These are phyloP conservation scores for Pygoscelis adeliae DNA, from an alignment of 2,113 vertebrate genomes.

Conservation along the genomic window DNA sequence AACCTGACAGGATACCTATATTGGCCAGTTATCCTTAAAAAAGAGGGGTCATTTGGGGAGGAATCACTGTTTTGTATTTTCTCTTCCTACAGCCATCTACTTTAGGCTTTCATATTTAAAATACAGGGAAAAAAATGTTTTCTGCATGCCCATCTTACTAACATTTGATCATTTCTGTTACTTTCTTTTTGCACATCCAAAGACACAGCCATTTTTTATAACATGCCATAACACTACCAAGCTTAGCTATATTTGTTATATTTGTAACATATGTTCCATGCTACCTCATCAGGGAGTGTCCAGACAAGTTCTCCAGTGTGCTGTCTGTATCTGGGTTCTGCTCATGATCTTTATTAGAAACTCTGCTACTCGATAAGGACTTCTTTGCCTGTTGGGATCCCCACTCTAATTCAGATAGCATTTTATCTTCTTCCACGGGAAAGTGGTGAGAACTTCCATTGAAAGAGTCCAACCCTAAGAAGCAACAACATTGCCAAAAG, in stretches of 20 bases:
- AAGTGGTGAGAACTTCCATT: conserved; percentile 71
- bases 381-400: conserved; percentile 76
- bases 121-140: neutral
- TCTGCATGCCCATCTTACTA: neutral
- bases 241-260: neutral
- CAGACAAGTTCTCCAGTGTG: conserved; percentile 77
- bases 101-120: neutral
- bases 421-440: conserved; percentile 78
- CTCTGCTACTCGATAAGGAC: conserved; percentile 61
- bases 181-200: neutral
- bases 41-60: neutral
- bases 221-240: neutral
- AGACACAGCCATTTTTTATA: neutral
- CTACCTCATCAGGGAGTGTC: conserved; percentile 84
- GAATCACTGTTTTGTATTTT: neutral
- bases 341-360: conserved; percentile 70
- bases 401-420: conserved; percentile 73
- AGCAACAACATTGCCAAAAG: neutral
- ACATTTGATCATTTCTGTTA: neutral
- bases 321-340: conserved; percentile 76
- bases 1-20: neutral
- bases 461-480: conserved; percentile 66
- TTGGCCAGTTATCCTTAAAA: neutral
- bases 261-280: neutral
- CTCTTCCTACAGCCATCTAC: neutral